phyloP scores from a whole-genome alignment of 2,113 vertebrate genomes.

The Tetrax tetrax region DNA sequence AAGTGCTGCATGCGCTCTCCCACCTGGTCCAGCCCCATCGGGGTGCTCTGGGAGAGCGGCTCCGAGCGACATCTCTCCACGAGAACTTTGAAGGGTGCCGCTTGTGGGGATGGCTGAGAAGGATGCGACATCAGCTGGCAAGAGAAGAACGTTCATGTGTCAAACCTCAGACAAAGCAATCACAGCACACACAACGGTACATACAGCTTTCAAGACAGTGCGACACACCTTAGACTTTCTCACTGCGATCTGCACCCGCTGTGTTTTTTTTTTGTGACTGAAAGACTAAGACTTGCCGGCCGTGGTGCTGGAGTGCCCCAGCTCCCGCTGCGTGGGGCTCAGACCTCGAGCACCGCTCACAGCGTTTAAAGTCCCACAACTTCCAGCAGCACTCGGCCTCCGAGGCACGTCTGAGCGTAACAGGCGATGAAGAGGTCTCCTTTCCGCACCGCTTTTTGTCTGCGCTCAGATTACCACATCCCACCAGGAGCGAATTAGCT shows the following conservation, averaged over 20 bases:
- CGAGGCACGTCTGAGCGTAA: not conserved
- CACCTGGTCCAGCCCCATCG: constrained; percentile 75
- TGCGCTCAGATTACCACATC: not conserved
- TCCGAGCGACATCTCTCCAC: constrained; percentile 86
- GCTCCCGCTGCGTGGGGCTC: not conserved
- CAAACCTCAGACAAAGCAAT: not conserved
- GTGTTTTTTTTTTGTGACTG: not conserved
- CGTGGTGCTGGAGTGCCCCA: not conserved
- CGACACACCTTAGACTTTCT: not conserved
- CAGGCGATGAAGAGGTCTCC: rapidly evolving
- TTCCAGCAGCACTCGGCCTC: not conserved
- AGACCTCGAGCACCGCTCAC: not conserved
- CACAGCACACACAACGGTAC: rapidly evolving
- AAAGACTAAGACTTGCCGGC: not conserved
- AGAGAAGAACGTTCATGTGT: not conserved
- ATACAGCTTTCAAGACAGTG: rapidly evolving
- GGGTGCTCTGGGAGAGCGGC: constrained; percentile 82
- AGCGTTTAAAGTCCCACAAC: not conserved
- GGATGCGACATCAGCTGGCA: constrained; percentile 80
- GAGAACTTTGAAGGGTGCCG: constrained; percentile 80
- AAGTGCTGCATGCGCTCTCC: constrained; percentile 76
- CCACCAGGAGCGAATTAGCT: not conserved
- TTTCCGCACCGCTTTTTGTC: not conserved
- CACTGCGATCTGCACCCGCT: rapidly evolving
- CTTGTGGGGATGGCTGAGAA: constrained; percentile 73